These are phyloP conservation scores for Antedon mediterranea DNA, from an alignment of 53 echinoderm and acorn worm species.

Conservation along the genomic window DNA sequence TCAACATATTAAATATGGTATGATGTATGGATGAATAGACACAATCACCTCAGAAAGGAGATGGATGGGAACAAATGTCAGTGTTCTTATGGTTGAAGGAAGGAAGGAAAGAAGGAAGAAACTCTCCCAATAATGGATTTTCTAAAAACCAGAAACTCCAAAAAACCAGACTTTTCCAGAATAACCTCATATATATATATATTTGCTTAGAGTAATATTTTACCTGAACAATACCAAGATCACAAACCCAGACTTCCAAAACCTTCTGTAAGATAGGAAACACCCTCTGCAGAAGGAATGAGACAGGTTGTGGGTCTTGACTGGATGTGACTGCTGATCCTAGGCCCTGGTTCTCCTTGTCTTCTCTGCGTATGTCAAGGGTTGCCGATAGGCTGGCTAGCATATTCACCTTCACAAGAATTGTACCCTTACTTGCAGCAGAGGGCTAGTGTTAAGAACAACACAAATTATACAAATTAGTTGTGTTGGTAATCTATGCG, in stretches of 20 bases:
- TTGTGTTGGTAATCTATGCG: too few species aligned
- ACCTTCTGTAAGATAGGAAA: constrained; percentile 90
- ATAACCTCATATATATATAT: too few species aligned
- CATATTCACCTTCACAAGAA: constrained; percentile 81
- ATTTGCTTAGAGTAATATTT: too few species aligned
- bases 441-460: constrained; percentile 31
- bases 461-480: neutral
- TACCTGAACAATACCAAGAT: constrained; percentile 83
- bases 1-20: too few species aligned
- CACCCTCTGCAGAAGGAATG: constrained; percentile 61
- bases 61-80: too few species aligned
- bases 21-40: too few species aligned
- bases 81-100: too few species aligned
- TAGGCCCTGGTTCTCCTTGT: constrained; percentile 26
- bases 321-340: constrained; percentile 13
- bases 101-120: too few species aligned
- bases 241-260: constrained; percentile 63
- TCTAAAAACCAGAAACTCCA: too few species aligned
- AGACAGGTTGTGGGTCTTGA: constrained; percentile 72
- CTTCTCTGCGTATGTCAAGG: constrained; percentile 77
- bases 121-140: too few species aligned
- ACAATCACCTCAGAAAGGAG: too few species aligned
- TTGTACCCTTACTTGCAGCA: constrained; percentile 63
- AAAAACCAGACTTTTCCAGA: too few species aligned
- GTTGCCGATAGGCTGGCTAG: constrained; percentile 75